Evolutionary conservation across 2,797 vertebrate species (phyloP), one percentile per base, ranked within the genome.

Genomic region (Novumbra hubbsi): DNA sequence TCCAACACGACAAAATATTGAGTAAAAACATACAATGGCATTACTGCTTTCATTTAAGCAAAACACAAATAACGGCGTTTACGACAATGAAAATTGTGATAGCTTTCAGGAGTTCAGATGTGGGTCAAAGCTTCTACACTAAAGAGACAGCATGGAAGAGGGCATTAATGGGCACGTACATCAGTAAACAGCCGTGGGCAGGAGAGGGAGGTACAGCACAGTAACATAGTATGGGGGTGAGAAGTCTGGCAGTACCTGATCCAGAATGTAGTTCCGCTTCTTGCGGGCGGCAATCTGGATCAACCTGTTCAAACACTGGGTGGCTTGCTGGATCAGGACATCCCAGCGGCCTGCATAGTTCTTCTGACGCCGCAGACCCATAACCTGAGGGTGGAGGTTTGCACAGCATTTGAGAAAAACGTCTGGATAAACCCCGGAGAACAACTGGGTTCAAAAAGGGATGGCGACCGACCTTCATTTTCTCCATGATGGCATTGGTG

Each of bases 401-500:
- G 5, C n/a, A 17, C 38, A n/a, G 34, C 16, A 24, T 16, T 24
- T 48, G 64, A 65, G 9, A 3, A 17, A 15, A 32, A 19, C 64
- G 9, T 30, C 28, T n/a, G 1, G 16, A 2, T n/a, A n/a, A 34
- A n/a, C 6, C 19, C 65, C 8, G 41, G n/a, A 41, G 3, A 19
- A 67, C 8, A 17, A 17, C 65, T 14, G 15, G 38, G 32, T 67
- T 28, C 24, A 21, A 16, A 30, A 8, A 27, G n/a, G 5, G 6
- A 55, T 64, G 45, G 60, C 45, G 24, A 49, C 85, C 70, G 68
- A 98, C 96, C 94, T 96, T 95, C 97, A 98, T 98, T 85, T 98
- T 98, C 80, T 98, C 97, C 96, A 98, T 98, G 84, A 98, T 98
- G 71, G 96, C 95, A 24, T 98, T 98, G 78, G 97, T 98, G 19